These are phyloP conservation scores for Ormyrus labotus DNA, from an alignment of 2,888 invertebrate species.

Conservation along the genomic window DNA sequence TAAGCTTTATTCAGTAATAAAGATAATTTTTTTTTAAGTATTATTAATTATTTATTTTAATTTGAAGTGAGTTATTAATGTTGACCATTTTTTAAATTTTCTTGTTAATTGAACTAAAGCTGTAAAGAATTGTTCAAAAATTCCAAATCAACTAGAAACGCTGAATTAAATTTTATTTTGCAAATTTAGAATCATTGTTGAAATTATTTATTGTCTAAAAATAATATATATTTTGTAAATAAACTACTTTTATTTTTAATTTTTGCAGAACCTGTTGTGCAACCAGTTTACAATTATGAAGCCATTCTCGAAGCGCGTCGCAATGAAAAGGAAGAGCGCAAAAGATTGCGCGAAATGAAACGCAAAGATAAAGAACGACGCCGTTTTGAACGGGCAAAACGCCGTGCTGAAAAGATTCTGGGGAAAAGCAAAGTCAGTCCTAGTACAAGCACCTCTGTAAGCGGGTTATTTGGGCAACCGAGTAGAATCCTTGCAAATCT, in stretches of 20 bases:
- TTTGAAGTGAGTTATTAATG: too few species aligned
- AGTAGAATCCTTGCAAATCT: neutral
- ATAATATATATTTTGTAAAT: too few species aligned
- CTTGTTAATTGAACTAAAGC: too few species aligned
- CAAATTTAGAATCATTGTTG: too few species aligned
- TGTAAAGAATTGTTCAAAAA: too few species aligned
- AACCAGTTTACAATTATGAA: slow-evolving; percentile 73
- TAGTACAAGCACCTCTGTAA: neutral
- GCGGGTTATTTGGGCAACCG: slow-evolving; percentile 14
- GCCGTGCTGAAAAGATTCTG: slow-evolving; percentile 62
- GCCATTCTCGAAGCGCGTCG: slow-evolving; percentile 71
- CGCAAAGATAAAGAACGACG: slow-evolving; percentile 70
- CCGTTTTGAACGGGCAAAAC: slow-evolving; percentile 68
- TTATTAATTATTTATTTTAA: too few species aligned
- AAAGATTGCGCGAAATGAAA: slow-evolving; percentile 66
- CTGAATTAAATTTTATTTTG: neutral
- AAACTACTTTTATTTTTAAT: neutral
- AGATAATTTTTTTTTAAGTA: too few species aligned
- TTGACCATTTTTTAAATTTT: too few species aligned
- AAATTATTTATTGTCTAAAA: too few species aligned
- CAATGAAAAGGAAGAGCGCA: slow-evolving; percentile 71
- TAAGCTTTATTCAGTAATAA: slow-evolving; percentile 20
- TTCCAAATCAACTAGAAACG: too few species aligned
- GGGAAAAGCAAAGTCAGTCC: slow-evolving; percentile 50
- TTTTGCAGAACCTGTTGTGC: slow-evolving; percentile 60